Evolutionary conservation across 2,888 invertebrate genomes (phyloP).

Genomic region (Lasius fuliginosus): DNA sequence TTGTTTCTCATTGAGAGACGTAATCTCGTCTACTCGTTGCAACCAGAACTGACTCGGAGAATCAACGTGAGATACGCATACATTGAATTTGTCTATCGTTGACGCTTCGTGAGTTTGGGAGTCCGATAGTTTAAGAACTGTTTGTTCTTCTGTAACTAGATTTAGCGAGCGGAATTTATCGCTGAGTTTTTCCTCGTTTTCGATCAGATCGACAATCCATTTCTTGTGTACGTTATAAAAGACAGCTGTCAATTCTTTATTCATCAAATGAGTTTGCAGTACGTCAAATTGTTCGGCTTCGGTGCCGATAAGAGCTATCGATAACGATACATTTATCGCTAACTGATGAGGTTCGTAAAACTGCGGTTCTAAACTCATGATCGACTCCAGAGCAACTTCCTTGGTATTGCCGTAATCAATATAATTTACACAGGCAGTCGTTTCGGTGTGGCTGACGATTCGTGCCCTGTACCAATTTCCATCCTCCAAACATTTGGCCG

Average conservation of each 20-base stretch:
- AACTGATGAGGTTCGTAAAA: conserved; percentile 82
- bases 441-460: conserved; percentile 86
- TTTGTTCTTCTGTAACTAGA: conserved; percentile 52
- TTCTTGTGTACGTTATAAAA: conserved; percentile 87
- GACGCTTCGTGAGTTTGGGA: conserved; percentile 81
- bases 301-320: conserved; percentile 82
- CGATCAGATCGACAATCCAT: conserved; percentile 88
- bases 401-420: conserved; percentile 92
- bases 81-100: conserved; percentile 83
- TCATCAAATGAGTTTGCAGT: conserved; percentile 77
- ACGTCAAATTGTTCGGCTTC: conserved; percentile 85
- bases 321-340: conserved; percentile 81
- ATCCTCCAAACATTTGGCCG: conserved; percentile 88
- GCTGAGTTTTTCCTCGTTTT: conserved; percentile 87
- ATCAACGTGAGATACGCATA: conserved; percentile 91
- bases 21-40: conserved; percentile 88
- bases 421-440: conserved; percentile 87
- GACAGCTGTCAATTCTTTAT: conserved; percentile 88
- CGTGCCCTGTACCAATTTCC: conserved; percentile 91
- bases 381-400: conserved; percentile 85
- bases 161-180: conserved; percentile 86
- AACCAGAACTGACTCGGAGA: conserved; percentile 93
- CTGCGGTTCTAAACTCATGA: conserved; percentile 84
- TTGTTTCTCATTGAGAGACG: conserved; percentile 89
- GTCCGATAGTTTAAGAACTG: conserved; percentile 67